phyloP scores from a whole-genome alignment of 2,888 invertebrate species.

The Drosophila vallismaia region DNA sequence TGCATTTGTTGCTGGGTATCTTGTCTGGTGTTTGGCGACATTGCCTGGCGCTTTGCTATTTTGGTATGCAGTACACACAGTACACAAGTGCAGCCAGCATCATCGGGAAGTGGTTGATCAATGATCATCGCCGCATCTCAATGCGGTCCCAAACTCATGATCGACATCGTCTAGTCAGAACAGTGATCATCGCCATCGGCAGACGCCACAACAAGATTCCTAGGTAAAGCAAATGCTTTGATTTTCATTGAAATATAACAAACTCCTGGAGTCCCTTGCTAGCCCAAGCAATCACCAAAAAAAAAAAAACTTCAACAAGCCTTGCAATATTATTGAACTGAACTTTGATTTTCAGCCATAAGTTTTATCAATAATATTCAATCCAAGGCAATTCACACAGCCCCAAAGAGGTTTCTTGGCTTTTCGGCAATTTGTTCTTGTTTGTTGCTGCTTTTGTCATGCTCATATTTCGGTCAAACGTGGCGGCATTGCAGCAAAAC shows the following conservation, averaged over 20 bases:
- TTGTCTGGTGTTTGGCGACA: conserved; percentile 64
- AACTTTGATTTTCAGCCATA: conserved; percentile 52
- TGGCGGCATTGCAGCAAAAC: conserved; percentile 56
- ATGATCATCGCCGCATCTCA: conserved; percentile 38
- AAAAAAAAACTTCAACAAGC: conserved; percentile 12
- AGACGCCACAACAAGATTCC: conserved; percentile 31
- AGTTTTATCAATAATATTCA: conserved; percentile 80
- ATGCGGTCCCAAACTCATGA: conserved; percentile 41
- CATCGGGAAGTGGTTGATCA: conserved; percentile 19
- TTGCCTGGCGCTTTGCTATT: conserved; percentile 69
- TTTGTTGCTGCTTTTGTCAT: conserved; percentile 35
- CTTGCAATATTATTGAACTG: conserved; percentile 62
- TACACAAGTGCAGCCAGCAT: conserved; percentile 68
- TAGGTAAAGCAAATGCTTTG: not conserved
- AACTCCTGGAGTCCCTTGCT: not conserved
- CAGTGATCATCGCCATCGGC: conserved; percentile 49
- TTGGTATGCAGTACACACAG: conserved; percentile 73
- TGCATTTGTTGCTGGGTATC: conserved; percentile 20
- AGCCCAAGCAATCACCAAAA: conserved; percentile 14
- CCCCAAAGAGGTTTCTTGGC: conserved; percentile 23
- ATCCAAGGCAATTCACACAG: conserved; percentile 56
- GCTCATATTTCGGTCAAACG: conserved; percentile 67
- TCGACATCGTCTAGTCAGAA: conserved; percentile 48
- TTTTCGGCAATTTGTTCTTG: conserved; percentile 48
- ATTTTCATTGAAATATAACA: no score